These are phyloP conservation scores for Acronicta aceris DNA, from an alignment of 2,888 invertebrate genomes.

Conservation along the genomic window DNA sequence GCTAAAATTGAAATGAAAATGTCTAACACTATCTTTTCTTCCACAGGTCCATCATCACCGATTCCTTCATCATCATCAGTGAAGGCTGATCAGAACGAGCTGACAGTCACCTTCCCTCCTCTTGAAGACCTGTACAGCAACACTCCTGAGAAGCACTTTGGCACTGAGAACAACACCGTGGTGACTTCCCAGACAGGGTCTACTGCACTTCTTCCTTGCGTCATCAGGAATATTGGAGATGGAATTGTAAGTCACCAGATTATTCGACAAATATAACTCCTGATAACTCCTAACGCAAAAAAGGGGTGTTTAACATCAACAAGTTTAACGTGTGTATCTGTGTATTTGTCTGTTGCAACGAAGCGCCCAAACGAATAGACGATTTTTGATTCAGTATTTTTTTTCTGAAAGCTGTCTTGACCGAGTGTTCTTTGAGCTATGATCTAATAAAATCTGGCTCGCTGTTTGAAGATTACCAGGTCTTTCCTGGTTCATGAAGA, in stretches of 20 bases:
- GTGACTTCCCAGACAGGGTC: constrained; percentile 96
- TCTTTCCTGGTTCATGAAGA: too few relatives aligned
- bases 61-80: constrained; percentile 62
- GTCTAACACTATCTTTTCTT: not conserved
- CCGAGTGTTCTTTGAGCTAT: too few relatives aligned
- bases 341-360: too few relatives aligned
- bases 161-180: constrained; percentile 94
- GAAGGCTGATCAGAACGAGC: constrained; percentile 79
- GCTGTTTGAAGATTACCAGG: too few relatives aligned
- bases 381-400: too few relatives aligned
- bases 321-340: too few relatives aligned
- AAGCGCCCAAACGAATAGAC: too few relatives aligned
- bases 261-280: not conserved
- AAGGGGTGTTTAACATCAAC: too few relatives aligned
- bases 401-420: too few relatives aligned
- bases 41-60: constrained; percentile 70
- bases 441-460: too few relatives aligned
- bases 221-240: constrained; percentile 95
- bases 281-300: too few relatives aligned
- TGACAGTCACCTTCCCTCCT: constrained; percentile 83
- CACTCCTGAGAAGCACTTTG: constrained; percentile 93
- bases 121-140: constrained; percentile 82
- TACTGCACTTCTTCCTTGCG: constrained; percentile 94
- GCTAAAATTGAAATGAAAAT: too few relatives aligned
- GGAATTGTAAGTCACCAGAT: constrained; percentile 92